Percentiles rank a stretch among this genome's conserved stretches.
Evolutionary conservation across 2,888 invertebrate genomes (phyloP).

Genomic region (Latrodectus elegans): DNA sequence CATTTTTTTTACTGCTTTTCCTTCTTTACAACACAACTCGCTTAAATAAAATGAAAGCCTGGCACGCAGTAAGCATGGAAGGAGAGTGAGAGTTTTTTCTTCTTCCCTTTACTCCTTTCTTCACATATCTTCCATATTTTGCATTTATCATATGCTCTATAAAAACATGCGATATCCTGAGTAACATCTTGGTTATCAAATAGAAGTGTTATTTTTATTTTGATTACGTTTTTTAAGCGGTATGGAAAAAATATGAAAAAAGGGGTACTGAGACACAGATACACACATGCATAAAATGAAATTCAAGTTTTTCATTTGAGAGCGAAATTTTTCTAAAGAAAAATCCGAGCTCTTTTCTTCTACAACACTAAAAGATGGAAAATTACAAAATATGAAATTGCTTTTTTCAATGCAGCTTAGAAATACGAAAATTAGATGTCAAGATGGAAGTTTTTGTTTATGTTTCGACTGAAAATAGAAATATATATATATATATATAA

Average conservation of each 20-base stretch:
- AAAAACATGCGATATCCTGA: conserved; percentile 28
- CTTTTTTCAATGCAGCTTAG: conserved; percentile 37
- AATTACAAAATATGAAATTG: conserved; percentile 51
- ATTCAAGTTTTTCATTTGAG: conserved; percentile 8
- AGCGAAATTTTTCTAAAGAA: neutral
- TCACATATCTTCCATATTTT: conserved; percentile 21
- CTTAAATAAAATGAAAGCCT: conserved; percentile 34
- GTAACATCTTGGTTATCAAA: conserved; percentile 54
- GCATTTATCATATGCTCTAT: conserved; percentile 40
- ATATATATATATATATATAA: too few relatives aligned
- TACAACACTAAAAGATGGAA: conserved; percentile 19
- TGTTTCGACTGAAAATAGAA: neutral
- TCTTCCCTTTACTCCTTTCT: neutral
- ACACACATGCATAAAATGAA: conserved; percentile 11
- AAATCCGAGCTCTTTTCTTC: neutral
- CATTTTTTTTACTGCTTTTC: neutral
- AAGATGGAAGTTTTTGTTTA: conserved; percentile 14
- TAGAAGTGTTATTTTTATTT: conserved; percentile 46
- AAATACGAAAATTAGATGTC: conserved; percentile 55
- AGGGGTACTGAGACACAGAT: neutral
- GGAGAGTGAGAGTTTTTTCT: neutral
- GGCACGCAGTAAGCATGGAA: neutral
- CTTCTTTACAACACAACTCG: neutral
- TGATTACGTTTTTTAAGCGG: conserved; percentile 7
- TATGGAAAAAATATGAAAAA: neutral